Percentiles rank a stretch among this genome's conserved stretches.
These are phyloP conservation scores for Diuraphis noxia DNA, from an alignment of 1,140 invertebrate species.

Conservation along the genomic window DNA sequence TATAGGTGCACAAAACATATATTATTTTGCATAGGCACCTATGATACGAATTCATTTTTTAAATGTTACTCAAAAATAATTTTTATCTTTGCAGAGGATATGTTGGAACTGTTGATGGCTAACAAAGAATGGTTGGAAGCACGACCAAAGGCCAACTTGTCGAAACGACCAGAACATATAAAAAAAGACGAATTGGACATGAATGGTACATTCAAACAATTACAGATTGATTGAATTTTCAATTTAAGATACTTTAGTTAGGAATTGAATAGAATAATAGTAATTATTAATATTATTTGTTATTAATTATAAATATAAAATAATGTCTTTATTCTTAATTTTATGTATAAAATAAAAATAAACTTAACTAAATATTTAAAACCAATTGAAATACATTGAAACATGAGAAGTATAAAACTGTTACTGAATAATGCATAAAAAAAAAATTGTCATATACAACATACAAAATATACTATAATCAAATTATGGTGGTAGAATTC, in stretches of 20 bases:
- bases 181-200: constrained; percentile 24
- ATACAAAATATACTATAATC: background rate
- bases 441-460: background rate
- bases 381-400: background rate
- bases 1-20: background rate
- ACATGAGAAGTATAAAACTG: background rate
- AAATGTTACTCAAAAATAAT: background rate
- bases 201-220: constrained; percentile 36
- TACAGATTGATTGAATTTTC: constrained; percentile 24
- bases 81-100: background rate
- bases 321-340: background rate
- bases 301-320: background rate
- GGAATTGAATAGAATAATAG: background rate
- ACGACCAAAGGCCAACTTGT: constrained; percentile 15
- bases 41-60: background rate
- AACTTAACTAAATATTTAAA: background rate
- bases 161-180: background rate
- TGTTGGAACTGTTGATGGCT: background rate
- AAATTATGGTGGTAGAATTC: background rate
- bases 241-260: background rate
- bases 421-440: background rate
- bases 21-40: background rate
- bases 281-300: background rate
- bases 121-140: constrained; percentile 22
- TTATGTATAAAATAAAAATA: background rate